These are phyloP conservation scores for Brachionus rotundiformis DNA, from an alignment of 1,140 invertebrate genomes.

Conservation along the genomic window DNA sequence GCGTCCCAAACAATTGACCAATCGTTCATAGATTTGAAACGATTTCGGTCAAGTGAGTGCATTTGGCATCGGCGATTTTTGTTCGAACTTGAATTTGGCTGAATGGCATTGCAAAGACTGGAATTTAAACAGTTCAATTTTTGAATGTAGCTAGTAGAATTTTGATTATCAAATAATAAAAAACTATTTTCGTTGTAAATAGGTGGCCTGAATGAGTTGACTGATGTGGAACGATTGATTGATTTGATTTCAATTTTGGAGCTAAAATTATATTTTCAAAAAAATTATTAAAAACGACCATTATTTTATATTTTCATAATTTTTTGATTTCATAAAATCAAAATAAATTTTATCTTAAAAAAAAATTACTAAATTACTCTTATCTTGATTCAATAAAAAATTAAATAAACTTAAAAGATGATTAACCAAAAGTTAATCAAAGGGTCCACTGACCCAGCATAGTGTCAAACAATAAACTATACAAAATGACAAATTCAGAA, in stretches of 20 bases:
- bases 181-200: neutral
- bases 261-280: neutral
- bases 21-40: constrained; percentile 33
- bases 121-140: constrained; percentile 2
- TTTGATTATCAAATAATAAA: neutral
- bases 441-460: no score
- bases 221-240: neutral
- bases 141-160: neutral
- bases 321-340: no score
- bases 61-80: constrained; percentile 48
- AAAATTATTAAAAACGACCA: no score
- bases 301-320: no score
- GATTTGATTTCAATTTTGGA: neutral
- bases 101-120: neutral
- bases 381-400: no score
- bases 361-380: no score
- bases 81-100: neutral
- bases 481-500: no score
- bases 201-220: neutral
- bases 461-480: no score
- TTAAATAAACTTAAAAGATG: no score
- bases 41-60: constrained; percentile 39
- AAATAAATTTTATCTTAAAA: no score
- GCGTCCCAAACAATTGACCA: constrained; percentile 73
- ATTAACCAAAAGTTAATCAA: no score